Evolutionary conservation across 2,888 invertebrate species (phyloP), one percentile per base, ranked within the genome.

Genomic region (Molanna angustata): DNA sequence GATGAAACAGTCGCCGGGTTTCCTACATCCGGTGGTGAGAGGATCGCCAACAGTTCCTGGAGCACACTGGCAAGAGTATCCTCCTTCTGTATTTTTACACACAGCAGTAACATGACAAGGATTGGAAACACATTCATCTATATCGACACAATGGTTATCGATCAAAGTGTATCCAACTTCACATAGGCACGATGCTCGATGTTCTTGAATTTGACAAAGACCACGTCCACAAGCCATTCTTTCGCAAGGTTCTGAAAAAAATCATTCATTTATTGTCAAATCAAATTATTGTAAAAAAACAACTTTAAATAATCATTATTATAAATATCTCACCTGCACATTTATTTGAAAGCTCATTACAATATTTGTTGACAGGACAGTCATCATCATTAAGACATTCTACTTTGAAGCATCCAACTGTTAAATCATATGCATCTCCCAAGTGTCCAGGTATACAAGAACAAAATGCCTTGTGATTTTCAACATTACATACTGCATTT

Each of bases 381-480:
- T 92, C 91, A 32, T 80, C 79, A 65, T 88, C 81, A 37, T 81
- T 81, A 1, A 88, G 74, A 69, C 94, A 94, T 71, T 94, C 93
- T 2, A 93, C 94, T 71, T 88, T 89, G 67, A 90, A 92, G 65
- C 93, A 94, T 27, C 94, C 94, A 46, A 90, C 79, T 45, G 79
- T 80, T 48, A 76, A 74, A 64, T 90, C 89, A 49, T 80, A 79
- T 3, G 90, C 85, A 72, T 92, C 90, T 6, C 94, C 94, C 21
- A 93, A 75, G 66, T 85, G 86, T 16, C 92, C 92, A 53, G 85
- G 80, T 32, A 89, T 86, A 67, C 94, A 94, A 27, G 80, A 76
- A 65, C 93, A 94, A 17, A 81, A 72, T 1, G 89, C 82, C 64
- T 69, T 78, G 63, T 93, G 92, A 57, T 85, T 83, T 17, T 80